Evolutionary conservation across 2,113 vertebrate species (phyloP), one percentile per base, ranked within the genome.

Genomic region (Chaetodon trifascialis): DNA sequence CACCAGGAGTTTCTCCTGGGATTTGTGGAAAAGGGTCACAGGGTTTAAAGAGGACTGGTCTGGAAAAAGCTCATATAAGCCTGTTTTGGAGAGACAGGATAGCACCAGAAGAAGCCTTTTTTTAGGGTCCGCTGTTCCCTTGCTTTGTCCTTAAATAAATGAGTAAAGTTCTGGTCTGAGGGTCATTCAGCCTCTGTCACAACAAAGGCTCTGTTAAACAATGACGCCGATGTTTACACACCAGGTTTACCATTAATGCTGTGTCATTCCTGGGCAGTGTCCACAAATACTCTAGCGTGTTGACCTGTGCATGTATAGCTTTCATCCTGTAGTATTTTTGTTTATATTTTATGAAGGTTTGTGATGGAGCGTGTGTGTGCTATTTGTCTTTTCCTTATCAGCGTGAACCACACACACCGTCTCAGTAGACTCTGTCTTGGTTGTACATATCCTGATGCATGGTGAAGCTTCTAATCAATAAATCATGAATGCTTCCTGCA

Each of bases 161-260:
- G 85, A 76, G 90, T 74, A 91, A 91, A 87, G 85, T 92, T 94
- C 94, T 92, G 87, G 92, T 78, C 55, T 14, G 74, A 70, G 54
- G 70, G 30, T 72, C 80, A 83, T 80, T 90, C 73, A 81, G 17
- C 58, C 56, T 55, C 51, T 54, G 73, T 71, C 47, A 25, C 69
- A 71, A 88, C 88, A 90, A 83, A 86, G n/a, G 81, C 56, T 54
- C 52, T 0, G 46, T 67, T 17, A 5, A 83, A 89, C 91, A 93
- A 88, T 83, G 59, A 82, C 42, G 21, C 65, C 0, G 23, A 69
- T 74, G 85, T 86, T 83, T 51, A 73, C 76, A 12, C 80, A 25
- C 72, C 52, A 36, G 15, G 2, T 21, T 52, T 49, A 4, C 68
- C 15, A 54, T 30, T 69, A 40, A 36, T 80, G 74, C 77, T 76